Evolutionary conservation across 1,140 invertebrate species (phyloP), one percentile per base, ranked within the genome.

Genomic region (Tetramorium simillimum): DNA sequence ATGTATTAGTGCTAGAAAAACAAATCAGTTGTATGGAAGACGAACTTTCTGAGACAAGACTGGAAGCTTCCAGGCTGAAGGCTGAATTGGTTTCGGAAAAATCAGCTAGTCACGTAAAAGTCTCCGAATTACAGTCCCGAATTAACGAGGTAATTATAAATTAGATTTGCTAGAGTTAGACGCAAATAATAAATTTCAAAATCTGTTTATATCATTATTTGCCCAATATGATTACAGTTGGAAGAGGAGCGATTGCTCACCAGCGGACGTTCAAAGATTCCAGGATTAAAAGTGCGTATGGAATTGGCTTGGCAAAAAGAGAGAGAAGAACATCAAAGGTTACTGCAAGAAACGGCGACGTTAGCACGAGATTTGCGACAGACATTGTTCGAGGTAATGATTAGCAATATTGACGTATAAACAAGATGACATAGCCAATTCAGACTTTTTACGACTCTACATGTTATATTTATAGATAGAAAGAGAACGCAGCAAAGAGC

Each of bases 221-320:
- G 1, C 33, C 51, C 24, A 1, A 49, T 81, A 62, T 56, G 67
- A 56, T 95, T 93, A 53, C 88, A 97, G 96, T 96, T 98, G 87
- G 98, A 98, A 94, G 98, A 98, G 94, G 98, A 98, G 80, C 96
- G 97, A 75, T 95, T 98, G 62, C 94, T 98, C 6, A 96, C 96
- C 2, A 97, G 97, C 82, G 98, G 98, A 84, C 96, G 98, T 80
- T 97, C 98, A 0, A 97, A 98, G 92, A 97, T 98, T 87, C 97
- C 98, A 5, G 98, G 98, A 33, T 95, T 98, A 67, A 97, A 98
- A 93, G 98, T 98, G 1, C 96, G 98, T 56, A 97, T 99, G 96
- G 98, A 99, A 93, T 95, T 99, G 16, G 98, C 98, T 0, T 99
- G 99, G 99, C 98, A 99, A 91, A 99, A 99, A 93, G 99, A 99